Evolutionary conservation across 2,797 vertebrate genomes (phyloP).

Genomic region (Oreochromis grahami): DNA sequence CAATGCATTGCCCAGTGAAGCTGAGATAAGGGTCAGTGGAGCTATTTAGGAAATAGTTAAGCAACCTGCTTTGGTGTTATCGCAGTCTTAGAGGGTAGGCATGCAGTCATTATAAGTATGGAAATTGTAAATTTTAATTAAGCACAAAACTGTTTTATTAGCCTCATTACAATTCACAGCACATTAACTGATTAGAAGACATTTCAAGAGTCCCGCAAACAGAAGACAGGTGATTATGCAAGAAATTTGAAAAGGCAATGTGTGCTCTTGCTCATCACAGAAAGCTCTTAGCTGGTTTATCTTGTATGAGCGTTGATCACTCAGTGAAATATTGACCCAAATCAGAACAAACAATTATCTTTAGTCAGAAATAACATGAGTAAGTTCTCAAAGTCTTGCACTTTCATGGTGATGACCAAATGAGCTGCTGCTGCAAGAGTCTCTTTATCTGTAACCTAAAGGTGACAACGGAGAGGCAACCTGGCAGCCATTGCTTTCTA

Average conservation of each 20-base stretch:
- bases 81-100: not conserved
- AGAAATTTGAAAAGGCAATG: not conserved
- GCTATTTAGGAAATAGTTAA: not conserved
- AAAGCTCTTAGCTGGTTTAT: not conserved
- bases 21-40: not conserved
- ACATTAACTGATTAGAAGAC: not conserved
- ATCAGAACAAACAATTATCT: not conserved
- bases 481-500: slow-evolving; percentile 32
- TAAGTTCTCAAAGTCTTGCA: not conserved
- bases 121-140: not conserved
- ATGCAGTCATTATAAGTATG: not conserved
- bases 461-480: slow-evolving; percentile 30
- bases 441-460: slow-evolving; percentile 27
- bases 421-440: not conserved
- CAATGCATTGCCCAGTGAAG: not conserved
- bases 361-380: not conserved
- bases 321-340: not conserved
- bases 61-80: not conserved
- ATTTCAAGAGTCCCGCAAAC: not conserved
- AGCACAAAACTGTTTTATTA: not conserved
- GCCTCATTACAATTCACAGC: not conserved
- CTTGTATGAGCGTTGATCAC: not conserved
- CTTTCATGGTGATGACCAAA: not conserved
- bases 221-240: not conserved
- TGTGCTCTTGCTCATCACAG: not conserved